Percentiles rank a stretch among this genome's conserved stretches.
phyloP scores from a whole-genome alignment of 1,140 invertebrate species.

The Apis dorsata region DNA sequence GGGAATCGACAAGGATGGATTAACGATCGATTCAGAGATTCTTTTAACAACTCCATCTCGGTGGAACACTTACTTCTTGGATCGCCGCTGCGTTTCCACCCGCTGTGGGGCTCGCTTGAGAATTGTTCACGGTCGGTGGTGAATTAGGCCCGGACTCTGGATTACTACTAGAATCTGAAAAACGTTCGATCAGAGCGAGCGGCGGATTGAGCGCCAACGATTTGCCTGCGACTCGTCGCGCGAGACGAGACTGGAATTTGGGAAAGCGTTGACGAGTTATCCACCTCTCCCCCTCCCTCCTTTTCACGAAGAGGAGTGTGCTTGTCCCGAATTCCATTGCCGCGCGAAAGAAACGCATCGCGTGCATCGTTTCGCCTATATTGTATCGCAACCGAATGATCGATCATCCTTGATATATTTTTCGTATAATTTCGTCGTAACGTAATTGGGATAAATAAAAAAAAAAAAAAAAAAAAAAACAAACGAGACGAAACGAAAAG shows the following conservation, averaged over 20 bases:
- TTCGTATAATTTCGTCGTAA: no score
- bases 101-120: conserved; percentile 82
- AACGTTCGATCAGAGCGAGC: conserved; percentile 36
- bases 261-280: neutral
- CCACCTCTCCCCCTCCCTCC: neutral
- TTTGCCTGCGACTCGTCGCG: conserved; percentile 9
- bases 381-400: no score
- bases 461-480: neutral
- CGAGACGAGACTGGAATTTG: conserved; percentile 2
- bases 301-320: no score
- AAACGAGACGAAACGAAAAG: neutral
- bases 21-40: no score
- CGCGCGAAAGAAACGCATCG: neutral
- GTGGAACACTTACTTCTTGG: conserved; percentile 81
- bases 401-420: no score
- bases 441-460: no score
- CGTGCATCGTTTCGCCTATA: no score
- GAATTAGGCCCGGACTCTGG: conserved; percentile 92
- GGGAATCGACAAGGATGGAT: no score
- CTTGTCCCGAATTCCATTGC: conserved; percentile 7
- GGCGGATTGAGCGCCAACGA: neutral
- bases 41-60: neutral
- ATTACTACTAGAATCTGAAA: conserved; percentile 84
- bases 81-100: conserved; percentile 84
- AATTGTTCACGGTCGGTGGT: conserved; percentile 84